Evolutionary conservation across 2,113 vertebrate species (phyloP), one percentile per base, ranked within the genome.

Genomic region (Origma solitaria): DNA sequence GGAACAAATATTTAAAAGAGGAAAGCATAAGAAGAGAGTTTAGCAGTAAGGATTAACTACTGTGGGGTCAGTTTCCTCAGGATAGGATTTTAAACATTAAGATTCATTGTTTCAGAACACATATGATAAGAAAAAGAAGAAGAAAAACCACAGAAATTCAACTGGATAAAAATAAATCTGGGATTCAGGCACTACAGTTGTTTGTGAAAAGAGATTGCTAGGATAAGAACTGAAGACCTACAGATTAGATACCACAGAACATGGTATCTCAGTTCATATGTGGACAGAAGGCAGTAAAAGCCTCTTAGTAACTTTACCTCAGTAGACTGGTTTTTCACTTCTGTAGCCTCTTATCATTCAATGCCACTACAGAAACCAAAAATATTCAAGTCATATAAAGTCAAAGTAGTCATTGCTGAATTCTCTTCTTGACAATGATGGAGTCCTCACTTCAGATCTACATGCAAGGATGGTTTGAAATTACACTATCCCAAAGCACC

Each of bases 1-100:
- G 11, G 25, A 94, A 88, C 2, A 72, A 91, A 64, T 56, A 82
- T 51, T 49, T 83, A 71, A 90, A 65, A 76, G 45, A 75, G 47
- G 14, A 40, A 37, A 22, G n/a, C 44, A 38, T 18, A 66, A 61
- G 50, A 81, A 76, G 50, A 61, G 20, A 73, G 40, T 75, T 75
- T 50, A 83, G 64, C 56, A 58, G 45, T 27, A 88, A 77, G 23
- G 51, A 81, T 86, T 79, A 81, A 88, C 68, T 68, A 56, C 38
- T 64, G 27, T 79, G 38, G 19, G 72, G 91, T 86, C 79, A 23
- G 33, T 83, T 94, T 95, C 82, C 79, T 66, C 77, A 53, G 79
- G 68, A 79, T 23, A 94, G 33, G 73, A 91, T 90, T 95, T 96
- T 92, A 96, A 82, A 75, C 69, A 86, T 80, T 90, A 89, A 81